Evolutionary conservation across 2,888 invertebrate species (phyloP).

Genomic region (Hypomecis atomaria): DNA sequence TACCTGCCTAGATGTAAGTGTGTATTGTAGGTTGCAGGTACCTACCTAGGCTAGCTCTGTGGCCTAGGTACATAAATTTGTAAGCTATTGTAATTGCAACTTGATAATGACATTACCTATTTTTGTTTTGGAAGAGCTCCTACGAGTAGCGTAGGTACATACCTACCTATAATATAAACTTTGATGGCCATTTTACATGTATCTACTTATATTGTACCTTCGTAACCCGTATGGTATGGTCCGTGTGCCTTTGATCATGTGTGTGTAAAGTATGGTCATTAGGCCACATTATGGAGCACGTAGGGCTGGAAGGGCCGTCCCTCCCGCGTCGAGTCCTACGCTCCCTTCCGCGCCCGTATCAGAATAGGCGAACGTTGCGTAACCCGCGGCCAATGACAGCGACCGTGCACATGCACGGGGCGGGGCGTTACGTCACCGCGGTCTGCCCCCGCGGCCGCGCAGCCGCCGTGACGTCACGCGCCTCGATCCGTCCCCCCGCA

Average conservation of each 20-base stretch:
- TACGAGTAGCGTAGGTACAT: too few relatives aligned
- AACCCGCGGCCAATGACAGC: conserved; percentile 83
- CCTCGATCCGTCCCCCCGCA: conserved; percentile 57
- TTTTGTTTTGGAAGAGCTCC: too few relatives aligned
- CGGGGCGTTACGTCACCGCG: conserved; percentile 83
- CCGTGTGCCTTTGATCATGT: conserved; percentile 47
- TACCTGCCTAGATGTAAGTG: too few relatives aligned
- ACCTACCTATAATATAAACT: too few relatives aligned
- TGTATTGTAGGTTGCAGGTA: too few relatives aligned
- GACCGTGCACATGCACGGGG: conserved; percentile 81
- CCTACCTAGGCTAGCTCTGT: too few relatives aligned
- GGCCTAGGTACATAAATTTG: too few relatives aligned
- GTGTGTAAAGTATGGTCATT: conserved; percentile 68
- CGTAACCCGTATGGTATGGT: conserved; percentile 8
- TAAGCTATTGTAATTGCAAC: too few relatives aligned
- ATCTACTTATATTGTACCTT: too few relatives aligned
- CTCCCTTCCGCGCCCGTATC: conserved; percentile 76
- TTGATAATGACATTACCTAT: too few relatives aligned
- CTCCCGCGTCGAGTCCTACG: conserved; percentile 71
- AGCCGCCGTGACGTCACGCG: conserved; percentile 82
- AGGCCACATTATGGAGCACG: conserved; percentile 75
- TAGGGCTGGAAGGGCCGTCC: conserved; percentile 69
- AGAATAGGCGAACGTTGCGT: conserved; percentile 80
- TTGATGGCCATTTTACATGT: too few relatives aligned
- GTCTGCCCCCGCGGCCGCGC: conserved; percentile 77